phyloP scores from a whole-genome alignment of 2,888 invertebrate genomes.

The Lithophane leautieri region DNA sequence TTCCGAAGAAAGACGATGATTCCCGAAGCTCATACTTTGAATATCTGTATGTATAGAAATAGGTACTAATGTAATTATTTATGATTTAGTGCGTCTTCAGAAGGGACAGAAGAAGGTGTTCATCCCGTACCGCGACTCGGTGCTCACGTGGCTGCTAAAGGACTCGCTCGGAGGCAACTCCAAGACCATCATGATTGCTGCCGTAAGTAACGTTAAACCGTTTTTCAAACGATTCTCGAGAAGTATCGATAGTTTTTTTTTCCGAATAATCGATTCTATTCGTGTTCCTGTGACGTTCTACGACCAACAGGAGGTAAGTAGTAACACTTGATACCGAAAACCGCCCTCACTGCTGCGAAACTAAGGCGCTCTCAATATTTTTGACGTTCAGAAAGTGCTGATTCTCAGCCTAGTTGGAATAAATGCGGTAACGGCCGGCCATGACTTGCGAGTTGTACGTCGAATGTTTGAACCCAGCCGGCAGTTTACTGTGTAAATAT shows the following conservation, averaged over 20 bases:
- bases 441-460: too few relatives aligned
- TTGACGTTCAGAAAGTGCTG: background rate
- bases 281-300: background rate
- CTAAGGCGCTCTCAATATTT: background rate
- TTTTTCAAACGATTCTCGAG: background rate
- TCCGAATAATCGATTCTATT: background rate
- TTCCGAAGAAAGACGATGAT: background rate
- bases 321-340: too few relatives aligned
- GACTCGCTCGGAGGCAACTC: constrained; percentile 97
- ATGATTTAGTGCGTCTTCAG: constrained; percentile 77
- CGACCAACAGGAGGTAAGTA: background rate
- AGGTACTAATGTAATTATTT: background rate
- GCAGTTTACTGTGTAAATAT: too few relatives aligned
- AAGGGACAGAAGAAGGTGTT: constrained; percentile 91
- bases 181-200: constrained; percentile 97
- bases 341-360: too few relatives aligned
- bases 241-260: background rate
- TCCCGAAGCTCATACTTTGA: background rate
- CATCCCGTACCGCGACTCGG: constrained; percentile 97
- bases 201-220: constrained; percentile 87
- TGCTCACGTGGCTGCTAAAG: constrained; percentile 96
- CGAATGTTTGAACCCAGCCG: too few relatives aligned
- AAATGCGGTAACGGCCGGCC: too few relatives aligned
- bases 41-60: background rate
- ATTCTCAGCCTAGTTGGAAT: background rate